Conservation (phyloP, 2,113 vertebrate species). For the Stomatorhinus ivindoensis region DNA sequence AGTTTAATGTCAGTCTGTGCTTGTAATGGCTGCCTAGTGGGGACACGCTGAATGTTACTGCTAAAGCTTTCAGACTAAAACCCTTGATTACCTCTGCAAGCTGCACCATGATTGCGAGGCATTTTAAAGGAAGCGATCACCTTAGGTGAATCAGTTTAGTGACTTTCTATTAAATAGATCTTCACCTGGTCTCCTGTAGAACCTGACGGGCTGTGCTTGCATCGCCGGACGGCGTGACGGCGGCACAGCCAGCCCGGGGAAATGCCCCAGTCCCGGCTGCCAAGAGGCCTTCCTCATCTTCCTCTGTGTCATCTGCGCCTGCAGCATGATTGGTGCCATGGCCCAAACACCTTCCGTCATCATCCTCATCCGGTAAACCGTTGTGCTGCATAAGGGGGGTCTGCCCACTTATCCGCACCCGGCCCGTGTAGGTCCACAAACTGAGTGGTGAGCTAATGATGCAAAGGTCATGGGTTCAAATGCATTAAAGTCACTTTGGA, state of each 20-base stretch:
- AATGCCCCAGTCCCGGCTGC: slow-evolving; percentile 85
- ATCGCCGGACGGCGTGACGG: slow-evolving; percentile 61
- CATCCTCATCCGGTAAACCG: slow-evolving; percentile 85
- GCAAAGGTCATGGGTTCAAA: background rate
- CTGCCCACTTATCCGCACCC: background rate
- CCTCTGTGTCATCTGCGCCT: slow-evolving; percentile 90
- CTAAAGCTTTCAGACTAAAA: background rate
- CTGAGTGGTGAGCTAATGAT: background rate
- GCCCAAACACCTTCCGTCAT: slow-evolving; percentile 95
- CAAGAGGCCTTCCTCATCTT: slow-evolving; percentile 92
- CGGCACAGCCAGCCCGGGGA: slow-evolving; percentile 74
- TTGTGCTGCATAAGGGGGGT: too few relatives aligned
- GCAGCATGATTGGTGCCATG: slow-evolving; percentile 97
- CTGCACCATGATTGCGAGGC: background rate
- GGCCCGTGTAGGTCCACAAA: background rate
- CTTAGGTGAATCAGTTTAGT: background rate
- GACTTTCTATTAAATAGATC: background rate
- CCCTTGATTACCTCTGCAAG: slow-evolving; percentile 2
- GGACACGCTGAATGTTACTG: slow-evolving; percentile 12
- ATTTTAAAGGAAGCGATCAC: background rate
- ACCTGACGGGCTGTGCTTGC: slow-evolving; percentile 80
- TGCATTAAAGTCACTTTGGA: background rate
- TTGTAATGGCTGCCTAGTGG: background rate
- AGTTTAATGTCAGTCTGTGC: slow-evolving; percentile 22
- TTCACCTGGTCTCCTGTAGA: slow-evolving; percentile 52